Evolutionary conservation across 1,140 invertebrate genomes (phyloP), one percentile per base, ranked within the genome.

Genomic region (Onthophagus taurus): DNA sequence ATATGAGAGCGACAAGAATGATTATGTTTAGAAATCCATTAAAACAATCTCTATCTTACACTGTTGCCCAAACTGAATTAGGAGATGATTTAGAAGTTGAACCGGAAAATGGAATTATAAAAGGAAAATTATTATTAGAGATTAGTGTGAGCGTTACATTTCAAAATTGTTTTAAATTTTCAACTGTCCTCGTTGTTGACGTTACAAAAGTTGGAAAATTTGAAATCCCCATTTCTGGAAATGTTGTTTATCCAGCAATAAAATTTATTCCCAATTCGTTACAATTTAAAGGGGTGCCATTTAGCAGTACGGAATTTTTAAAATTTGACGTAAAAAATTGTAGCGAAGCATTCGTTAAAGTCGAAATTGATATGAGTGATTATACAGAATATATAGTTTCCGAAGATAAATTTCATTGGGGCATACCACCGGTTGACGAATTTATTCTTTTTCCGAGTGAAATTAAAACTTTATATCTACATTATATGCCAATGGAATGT

Each of bases 401-500:
- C 7, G 44, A 45, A n/a, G 14, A 3, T 12, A 12, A 12, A 21
- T 11, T 5, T 11, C 20, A 23, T 20, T 37, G 19, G 35, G 8
- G 13, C 3, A 38, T 18, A 18, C 21, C 13, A 3, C 14, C 30
- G 3, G 1, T 21, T 7, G 24, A 41, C 11, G 29, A 20, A 16
- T 34, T 20, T 9, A 45, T 7, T 19, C 29, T 14, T 14, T 42
- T 13, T 13, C n/a, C 8, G 5, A 8, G 50, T 17, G 17, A 20
- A n/a, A 24, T 46, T 3, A 45, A 43, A 24, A 26, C 44, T 6
- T 45, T 64, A 12, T 50, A 53, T 37, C 44, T 65, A 2, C 56
- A 63, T 39, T 62, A 63, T 35, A 44, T 37, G 11, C 63, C 63
- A 0, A 20, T 44, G 4, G 59, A 60, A 21, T 24, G 56, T 11